Evolutionary conservation across 2,113 vertebrate species (phyloP).

Genomic region (Paramisgurnus dabryanus): DNA sequence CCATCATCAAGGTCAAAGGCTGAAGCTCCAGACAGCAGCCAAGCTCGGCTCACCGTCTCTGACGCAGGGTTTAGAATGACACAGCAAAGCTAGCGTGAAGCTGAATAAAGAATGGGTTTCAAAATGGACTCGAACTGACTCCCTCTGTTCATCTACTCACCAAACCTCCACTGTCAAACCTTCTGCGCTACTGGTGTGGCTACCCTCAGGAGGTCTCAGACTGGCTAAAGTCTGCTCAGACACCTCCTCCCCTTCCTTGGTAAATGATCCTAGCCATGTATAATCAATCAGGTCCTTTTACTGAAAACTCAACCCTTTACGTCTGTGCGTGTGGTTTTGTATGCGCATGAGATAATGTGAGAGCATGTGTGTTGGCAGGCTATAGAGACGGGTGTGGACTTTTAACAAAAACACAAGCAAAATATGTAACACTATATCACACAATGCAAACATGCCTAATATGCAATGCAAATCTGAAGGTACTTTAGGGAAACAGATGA

Average conservation of each 20-base stretch:
- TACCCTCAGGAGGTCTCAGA: background rate
- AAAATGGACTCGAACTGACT: conserved; percentile 29
- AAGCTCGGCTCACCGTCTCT: conserved; percentile 13
- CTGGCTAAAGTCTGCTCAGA: conserved; percentile 10
- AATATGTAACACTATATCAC: conserved; percentile 13
- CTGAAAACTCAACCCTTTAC: conserved; percentile 39
- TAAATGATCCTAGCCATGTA: conserved; percentile 48
- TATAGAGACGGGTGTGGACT: conserved; percentile 12
- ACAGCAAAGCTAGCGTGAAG: conserved; percentile 40
- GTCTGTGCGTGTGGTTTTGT: conserved; percentile 6
- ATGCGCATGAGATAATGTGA: conserved; percentile 13
- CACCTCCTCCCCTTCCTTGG: conserved; percentile 30
- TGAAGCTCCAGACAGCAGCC: conserved; percentile 40
- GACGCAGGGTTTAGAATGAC: conserved; percentile 44
- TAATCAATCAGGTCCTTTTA: conserved; percentile 49
- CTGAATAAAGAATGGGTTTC: conserved; percentile 49
- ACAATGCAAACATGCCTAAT: conserved; percentile 20
- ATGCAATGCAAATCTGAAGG: conserved; percentile 24
- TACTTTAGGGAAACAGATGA: background rate
- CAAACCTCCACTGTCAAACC: background rate
- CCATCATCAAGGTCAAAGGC: conserved; percentile 42
- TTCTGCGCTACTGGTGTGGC: conserved; percentile 1
- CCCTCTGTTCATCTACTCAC: background rate
- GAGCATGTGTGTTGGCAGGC: conserved; percentile 9
- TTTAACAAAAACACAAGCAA: conserved; percentile 11